A percentile compares a stretch with the other conserved stretches of the same genome.
These are phyloP conservation scores for Salpingus planirostris DNA, from an alignment of 2,888 invertebrate species.

Conservation along the genomic window DNA sequence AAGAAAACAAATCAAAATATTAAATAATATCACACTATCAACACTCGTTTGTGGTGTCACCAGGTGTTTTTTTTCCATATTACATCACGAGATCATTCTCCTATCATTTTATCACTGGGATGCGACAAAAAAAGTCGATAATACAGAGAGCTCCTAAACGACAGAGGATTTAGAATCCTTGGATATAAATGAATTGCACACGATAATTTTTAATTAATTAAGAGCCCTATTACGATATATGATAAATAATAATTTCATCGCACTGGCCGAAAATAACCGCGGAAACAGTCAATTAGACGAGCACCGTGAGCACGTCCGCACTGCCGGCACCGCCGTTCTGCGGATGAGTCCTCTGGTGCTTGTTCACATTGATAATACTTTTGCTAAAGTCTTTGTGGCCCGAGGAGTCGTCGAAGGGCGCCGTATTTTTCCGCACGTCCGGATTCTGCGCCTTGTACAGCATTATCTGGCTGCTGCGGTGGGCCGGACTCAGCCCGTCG, in stretches of 20 bases:
- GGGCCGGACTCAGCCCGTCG: slow-evolving; percentile 40
- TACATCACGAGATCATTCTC: slow-evolving; percentile 41
- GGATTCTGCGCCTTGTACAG: slow-evolving; percentile 79
- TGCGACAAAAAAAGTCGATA: too few species aligned
- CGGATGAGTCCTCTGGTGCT: slow-evolving; percentile 41
- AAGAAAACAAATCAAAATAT: slow-evolving; percentile 40
- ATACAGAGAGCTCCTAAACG: too few species aligned
- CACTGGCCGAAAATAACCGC: slow-evolving; percentile 33
- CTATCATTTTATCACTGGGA: slow-evolving; percentile 30
- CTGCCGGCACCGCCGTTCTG: slow-evolving; percentile 29
- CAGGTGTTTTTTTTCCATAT: slow-evolving; percentile 30
- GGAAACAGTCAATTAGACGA: slow-evolving; percentile 41
- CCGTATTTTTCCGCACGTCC: slow-evolving; percentile 76
- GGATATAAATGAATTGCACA: too few species aligned
- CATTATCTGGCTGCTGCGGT: slow-evolving; percentile 54
- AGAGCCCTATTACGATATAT: too few species aligned
- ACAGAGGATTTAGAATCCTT: too few species aligned
- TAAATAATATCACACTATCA: slow-evolving; percentile 45
- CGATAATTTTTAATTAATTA: too few species aligned
- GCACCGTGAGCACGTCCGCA: slow-evolving; percentile 48
- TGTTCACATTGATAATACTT: slow-evolving; percentile 56
- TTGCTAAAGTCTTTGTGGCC: slow-evolving; percentile 68
- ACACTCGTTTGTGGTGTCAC: slow-evolving; percentile 36
- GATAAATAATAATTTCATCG: too few species aligned
- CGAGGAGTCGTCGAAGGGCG: slow-evolving; percentile 49